Conservation (phyloP, 2,888 invertebrate species). For the Clepsis dumicolana region DNA sequence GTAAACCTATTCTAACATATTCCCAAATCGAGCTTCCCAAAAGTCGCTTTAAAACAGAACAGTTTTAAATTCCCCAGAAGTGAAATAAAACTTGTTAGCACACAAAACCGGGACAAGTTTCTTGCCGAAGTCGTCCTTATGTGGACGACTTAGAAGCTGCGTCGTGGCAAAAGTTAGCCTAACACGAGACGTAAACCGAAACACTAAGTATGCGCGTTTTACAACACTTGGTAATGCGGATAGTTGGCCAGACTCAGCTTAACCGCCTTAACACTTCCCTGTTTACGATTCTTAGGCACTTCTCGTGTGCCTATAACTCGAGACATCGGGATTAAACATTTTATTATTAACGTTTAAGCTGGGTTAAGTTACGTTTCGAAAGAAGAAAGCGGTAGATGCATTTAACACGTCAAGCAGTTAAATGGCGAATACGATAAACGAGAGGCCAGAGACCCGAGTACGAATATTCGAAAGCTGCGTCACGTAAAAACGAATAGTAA, state of each 20-base stretch:
- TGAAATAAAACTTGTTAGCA: conserved; percentile 37
- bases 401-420: neutral
- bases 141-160: neutral
- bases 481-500: too few species aligned
- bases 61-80: conserved; percentile 42
- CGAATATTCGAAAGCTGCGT: too few species aligned
- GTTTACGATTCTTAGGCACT: conserved; percentile 40
- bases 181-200: conserved; percentile 37
- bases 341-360: conserved; percentile 24
- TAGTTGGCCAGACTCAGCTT: conserved; percentile 33
- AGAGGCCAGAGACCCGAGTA: neutral
- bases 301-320: conserved; percentile 26
- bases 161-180: conserved; percentile 17
- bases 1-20: conserved; percentile 8
- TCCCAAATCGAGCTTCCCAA: conserved; percentile 15
- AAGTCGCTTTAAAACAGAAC: conserved; percentile 14
- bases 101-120: neutral
- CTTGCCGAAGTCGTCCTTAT: neutral
- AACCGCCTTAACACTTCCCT: conserved; percentile 39
- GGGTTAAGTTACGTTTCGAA: neutral
- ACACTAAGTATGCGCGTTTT: conserved; percentile 37
- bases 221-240: conserved; percentile 39
- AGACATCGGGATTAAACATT: conserved; percentile 34
- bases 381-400: neutral
- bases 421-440: too few species aligned